Conservation (phyloP, 2,888 invertebrate genomes). For the Vandiemenella viatica region DNA sequence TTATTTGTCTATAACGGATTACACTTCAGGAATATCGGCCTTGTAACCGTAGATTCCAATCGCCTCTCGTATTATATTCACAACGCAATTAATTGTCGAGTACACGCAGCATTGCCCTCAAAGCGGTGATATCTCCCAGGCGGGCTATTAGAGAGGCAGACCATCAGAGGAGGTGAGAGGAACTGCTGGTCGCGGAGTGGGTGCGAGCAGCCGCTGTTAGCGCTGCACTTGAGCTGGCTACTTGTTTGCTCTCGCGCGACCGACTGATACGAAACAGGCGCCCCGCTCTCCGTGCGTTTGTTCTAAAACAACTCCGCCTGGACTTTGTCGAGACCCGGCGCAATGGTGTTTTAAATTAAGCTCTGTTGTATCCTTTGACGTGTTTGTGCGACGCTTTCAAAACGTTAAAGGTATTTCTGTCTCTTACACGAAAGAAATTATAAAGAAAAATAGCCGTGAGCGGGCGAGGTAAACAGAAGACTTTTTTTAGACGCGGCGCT, state of each 20-base stretch:
- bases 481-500: neutral
- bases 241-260: neutral
- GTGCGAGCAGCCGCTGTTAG: too few species aligned
- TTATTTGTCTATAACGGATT: too few species aligned
- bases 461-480: neutral
- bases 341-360: neutral
- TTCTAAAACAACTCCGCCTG: neutral
- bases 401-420: neutral
- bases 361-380: neutral
- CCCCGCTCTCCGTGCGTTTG: neutral
- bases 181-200: too few species aligned
- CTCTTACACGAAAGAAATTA: neutral
- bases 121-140: too few species aligned
- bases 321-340: neutral
- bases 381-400: neutral
- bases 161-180: too few species aligned
- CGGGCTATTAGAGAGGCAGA: too few species aligned
- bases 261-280: neutral
- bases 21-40: too few species aligned
- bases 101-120: too few species aligned
- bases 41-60: too few species aligned
- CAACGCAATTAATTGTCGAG: too few species aligned
- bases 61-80: too few species aligned
- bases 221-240: too few species aligned
- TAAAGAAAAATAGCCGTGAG: neutral